phyloP scores from a whole-genome alignment of 2,113 vertebrate species.

The Pelobates fuscus region DNA sequence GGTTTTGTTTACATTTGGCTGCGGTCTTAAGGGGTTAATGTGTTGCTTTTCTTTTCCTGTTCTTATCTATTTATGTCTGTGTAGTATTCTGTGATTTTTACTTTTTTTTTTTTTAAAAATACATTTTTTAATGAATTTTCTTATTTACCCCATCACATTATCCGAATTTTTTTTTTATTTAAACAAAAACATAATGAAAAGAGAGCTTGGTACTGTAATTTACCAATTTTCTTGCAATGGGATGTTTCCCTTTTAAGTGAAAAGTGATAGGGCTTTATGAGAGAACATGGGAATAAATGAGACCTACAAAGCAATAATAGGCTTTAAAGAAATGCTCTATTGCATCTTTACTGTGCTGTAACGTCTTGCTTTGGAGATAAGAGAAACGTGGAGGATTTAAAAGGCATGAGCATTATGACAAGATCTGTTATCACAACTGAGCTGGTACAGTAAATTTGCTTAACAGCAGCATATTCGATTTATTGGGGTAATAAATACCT shows the following conservation, averaged over 20 bases:
- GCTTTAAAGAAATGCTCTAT: slow-evolving; percentile 35
- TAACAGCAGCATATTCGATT: slow-evolving; percentile 44
- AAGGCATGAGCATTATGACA: slow-evolving; percentile 42
- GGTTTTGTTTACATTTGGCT: no score
- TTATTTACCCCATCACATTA: no score
- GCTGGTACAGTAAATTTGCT: slow-evolving; percentile 38
- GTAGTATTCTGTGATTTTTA: no score
- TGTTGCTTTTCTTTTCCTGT: no score
- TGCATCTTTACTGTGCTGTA: slow-evolving; percentile 37
- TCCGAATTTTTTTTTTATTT: not conserved
- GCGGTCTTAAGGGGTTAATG: no score
- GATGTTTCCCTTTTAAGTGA: not conserved
- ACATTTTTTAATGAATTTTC: no score
- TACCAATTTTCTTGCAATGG: no score
- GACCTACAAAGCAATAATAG: slow-evolving; percentile 35
- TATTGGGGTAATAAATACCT: slow-evolving; percentile 46
- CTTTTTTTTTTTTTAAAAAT: no score
- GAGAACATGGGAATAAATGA: slow-evolving; percentile 25
- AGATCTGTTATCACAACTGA: slow-evolving; percentile 43
- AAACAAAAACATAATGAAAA: no score
- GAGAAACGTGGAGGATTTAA: slow-evolving; percentile 31
- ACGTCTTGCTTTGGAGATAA: slow-evolving; percentile 39
- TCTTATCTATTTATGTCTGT: no score
- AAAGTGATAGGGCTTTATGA: not conserved
- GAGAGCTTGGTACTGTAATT: no score